Conservation (phyloP, 2,113 vertebrate species). For the Vulpes lagopus region DNA sequence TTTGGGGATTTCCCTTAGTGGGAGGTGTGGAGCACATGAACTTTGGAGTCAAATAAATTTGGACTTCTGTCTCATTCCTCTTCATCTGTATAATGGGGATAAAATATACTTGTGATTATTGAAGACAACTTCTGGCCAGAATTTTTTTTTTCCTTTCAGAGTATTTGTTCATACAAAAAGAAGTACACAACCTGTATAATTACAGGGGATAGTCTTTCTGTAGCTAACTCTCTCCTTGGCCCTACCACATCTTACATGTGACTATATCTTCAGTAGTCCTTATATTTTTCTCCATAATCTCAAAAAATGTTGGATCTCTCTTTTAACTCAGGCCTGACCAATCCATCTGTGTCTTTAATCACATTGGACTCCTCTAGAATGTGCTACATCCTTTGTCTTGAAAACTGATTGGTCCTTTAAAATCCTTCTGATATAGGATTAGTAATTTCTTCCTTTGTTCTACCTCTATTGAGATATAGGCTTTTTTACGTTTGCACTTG, state of each 20-base stretch:
- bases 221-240: neutral
- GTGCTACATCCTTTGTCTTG: neutral
- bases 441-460: neutral
- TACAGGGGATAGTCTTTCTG: neutral
- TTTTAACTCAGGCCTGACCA: neutral
- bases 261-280: neutral
- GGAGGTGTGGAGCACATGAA: neutral
- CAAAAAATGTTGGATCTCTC: neutral
- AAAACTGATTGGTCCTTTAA: neutral
- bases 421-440: neutral
- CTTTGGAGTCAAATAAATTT: conserved; percentile 28
- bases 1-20: neutral
- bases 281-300: neutral
- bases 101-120: neutral
- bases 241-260: neutral
- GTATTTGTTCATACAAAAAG: neutral
- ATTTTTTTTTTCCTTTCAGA: neutral
- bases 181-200: neutral
- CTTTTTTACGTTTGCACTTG: neutral
- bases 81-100: neutral
- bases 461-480: neutral
- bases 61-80: neutral
- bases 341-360: neutral
- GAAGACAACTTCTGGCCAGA: neutral
- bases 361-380: neutral